phyloP scores from a whole-genome alignment of 2,797 vertebrate genomes.

The Carduelis carduelis region DNA sequence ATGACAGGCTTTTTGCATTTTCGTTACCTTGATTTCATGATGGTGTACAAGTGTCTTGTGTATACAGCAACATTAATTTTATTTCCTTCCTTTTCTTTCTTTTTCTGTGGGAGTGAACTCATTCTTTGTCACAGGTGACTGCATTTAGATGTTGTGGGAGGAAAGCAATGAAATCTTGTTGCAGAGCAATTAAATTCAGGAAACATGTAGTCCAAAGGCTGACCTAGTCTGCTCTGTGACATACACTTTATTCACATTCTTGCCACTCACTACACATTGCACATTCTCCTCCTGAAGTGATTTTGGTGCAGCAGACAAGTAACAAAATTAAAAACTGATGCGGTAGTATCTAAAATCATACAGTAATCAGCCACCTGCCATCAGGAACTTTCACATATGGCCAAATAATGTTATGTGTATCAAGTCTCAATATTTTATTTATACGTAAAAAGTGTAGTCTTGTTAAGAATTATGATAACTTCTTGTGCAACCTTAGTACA shows the following conservation, averaged over 20 bases:
- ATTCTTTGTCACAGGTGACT: neutral
- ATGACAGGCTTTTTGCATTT: neutral
- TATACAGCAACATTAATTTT: neutral
- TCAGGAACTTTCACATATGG: neutral
- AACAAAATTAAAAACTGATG: neutral
- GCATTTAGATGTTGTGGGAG: neutral
- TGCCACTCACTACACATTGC: neutral
- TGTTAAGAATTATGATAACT: neutral
- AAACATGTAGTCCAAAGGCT: neutral
- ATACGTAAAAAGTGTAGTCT: neutral
- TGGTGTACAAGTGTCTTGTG: neutral
- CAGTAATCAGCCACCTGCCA: neutral
- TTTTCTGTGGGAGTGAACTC: neutral
- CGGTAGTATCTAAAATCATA: neutral
- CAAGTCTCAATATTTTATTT: neutral
- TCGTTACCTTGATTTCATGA: neutral
- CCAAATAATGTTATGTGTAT: neutral
- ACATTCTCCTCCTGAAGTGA: neutral
- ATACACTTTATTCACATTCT: neutral
- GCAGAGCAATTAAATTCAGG: neutral
- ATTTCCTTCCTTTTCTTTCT: neutral
- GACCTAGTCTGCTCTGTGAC: neutral
- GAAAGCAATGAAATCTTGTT: neutral
- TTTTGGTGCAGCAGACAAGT: neutral
- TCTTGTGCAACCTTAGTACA: neutral